Evolutionary conservation across 2,797 vertebrate species (phyloP), one percentile per base, ranked within the genome.

Genomic region (Hydrophis major): DNA sequence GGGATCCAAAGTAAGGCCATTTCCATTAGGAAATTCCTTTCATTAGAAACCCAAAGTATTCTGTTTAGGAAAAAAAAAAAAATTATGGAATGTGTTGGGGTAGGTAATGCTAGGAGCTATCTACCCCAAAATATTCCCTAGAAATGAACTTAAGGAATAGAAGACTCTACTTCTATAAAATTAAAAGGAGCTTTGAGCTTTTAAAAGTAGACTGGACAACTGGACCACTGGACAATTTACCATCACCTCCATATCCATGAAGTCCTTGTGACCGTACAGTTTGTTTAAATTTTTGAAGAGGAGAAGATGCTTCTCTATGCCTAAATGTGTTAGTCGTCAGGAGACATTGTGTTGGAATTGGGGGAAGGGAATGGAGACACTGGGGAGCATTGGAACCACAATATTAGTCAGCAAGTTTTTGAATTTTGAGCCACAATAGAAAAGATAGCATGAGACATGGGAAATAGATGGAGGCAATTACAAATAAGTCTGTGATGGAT

Each of bases 401-500:
- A 93, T 96, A 96, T 98, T 97, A 98, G 97, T 98, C 97, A 98
- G 97, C 97, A 97, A 93, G 97, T 98, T 97, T 96, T 96, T 59
- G 96, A 96, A 97, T 97, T 97, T 95, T 96, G 97, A 97, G 96
- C 96, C 96, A 95, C 97, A 97, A 96, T 96, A 95, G 96, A 95
- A 97, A 96, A 97, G 97, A 97, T 97, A 97, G 94, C 59, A 7
- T 13, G 90, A 97, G 97, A 97, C 97, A 97, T 96, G 96, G 96
- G 95, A 97, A 98, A 98, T 98, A 98, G 97, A 98, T 98, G 97
- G 97, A 97, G 97, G 98, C 97, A 98, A 98, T 98, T 97, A 98
- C 96, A 97, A 97, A 96, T 95, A 97, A 97, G 96, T 92, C 86
- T 53, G 97, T 98, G 98, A 98, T 98, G 96, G 98, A 98, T 98